A percentile compares a stretch with the other conserved stretches of the same genome.
phyloP scores from a whole-genome alignment of 2,888 invertebrate species.

The Xanthia icteritia region DNA sequence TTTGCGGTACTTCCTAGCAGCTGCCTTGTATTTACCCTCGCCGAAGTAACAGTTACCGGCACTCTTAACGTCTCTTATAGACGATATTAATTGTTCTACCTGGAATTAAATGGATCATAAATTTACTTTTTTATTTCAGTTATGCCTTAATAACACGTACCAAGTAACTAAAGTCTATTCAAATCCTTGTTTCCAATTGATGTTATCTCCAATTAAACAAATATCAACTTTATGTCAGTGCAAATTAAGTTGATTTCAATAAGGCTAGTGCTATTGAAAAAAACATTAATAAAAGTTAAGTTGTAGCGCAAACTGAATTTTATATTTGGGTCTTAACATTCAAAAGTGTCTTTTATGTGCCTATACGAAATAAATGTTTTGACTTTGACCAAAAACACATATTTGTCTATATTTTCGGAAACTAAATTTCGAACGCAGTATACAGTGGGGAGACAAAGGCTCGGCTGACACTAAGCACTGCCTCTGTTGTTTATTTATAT shows the following conservation, averaged over 20 bases:
- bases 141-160: not conserved
- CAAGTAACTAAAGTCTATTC: not conserved
- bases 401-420: not conserved
- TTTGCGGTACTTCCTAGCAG: constrained; percentile 95
- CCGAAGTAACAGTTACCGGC: constrained; percentile 93
- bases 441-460: not conserved
- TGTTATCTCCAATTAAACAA: not conserved
- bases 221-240: not conserved
- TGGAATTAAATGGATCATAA: constrained; percentile 9
- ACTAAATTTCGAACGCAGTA: not conserved
- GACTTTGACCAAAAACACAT: not conserved
- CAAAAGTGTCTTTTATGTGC: too few species aligned
- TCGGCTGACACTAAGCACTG: not conserved
- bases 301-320: not conserved
- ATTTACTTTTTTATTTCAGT: not conserved
- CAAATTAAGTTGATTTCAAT: not conserved
- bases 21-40: constrained; percentile 90
- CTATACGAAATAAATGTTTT: too few species aligned
- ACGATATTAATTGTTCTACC: constrained; percentile 80
- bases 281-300: not conserved
- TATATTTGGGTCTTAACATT: too few species aligned
- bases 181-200: not conserved
- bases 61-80: constrained; percentile 92
- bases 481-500: too few species aligned
- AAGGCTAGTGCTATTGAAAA: not conserved